Base-by-base conservation (phyloP, 2,797 vertebrate species). In the Valencia hispanica region DNA sequence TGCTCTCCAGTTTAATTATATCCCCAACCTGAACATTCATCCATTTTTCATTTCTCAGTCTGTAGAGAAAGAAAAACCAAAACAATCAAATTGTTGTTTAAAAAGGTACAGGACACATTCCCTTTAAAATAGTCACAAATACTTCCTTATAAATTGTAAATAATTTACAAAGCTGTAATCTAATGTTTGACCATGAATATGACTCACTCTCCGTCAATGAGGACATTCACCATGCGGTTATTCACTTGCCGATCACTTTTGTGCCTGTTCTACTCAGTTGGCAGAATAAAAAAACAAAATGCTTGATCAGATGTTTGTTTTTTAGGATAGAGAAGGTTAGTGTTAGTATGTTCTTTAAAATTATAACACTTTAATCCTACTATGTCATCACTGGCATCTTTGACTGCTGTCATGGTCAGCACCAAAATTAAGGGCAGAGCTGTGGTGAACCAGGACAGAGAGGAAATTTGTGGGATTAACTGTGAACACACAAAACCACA, bases 21-120 rank as follows among this genome's bases (percentile, higher is more conserved):
- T 99, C 97, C 27, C 98, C 98, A 45, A 99, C 98, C 90, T 97
- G 96, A 73, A 99, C 94, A 48, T 97, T 96, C 97, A 96, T 97
- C 98, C 97, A 99, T 92, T 96, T 97, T 79, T 97, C 96, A 36
- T 89, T 94, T 77, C 87, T 94, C 65, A 99, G 77, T 85, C 98
- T 99, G 91, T 15, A 69, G 68, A 68, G 3, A 77, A 22, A 68
- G 3, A 77, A 22, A 27, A 27, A 61, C 68, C 7, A 3, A 27
- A 32, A 18, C 47, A 20, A 51, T 57, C 0, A 5, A 15, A 65
- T 65, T 14, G 17, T 36, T 36, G 20, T 36, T 36, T 10, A 39
- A 68, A 68, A 68, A 45, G 14, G 41, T 45, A 18, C 11, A 15
- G 14, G 43, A 27, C 39, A 27, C 0, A 9, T 45, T 14, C 14